Percentiles rank a stretch among this genome's conserved stretches.
phyloP scores from a whole-genome alignment of 2,888 invertebrate species.

The Eumerus sabulonum region DNA sequence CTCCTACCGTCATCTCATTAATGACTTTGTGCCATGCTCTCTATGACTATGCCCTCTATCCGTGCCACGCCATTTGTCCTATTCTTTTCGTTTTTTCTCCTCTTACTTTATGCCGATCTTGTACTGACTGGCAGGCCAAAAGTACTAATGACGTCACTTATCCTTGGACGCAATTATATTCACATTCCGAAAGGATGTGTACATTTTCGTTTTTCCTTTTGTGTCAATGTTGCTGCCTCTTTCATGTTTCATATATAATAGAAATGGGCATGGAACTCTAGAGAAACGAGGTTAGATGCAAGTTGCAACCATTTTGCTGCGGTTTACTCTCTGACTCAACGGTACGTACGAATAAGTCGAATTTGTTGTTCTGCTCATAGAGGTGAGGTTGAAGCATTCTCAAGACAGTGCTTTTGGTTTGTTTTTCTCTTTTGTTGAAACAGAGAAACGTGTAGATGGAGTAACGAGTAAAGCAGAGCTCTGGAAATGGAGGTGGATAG shows the following conservation, averaged over 20 bases:
- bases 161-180: constrained; percentile 63
- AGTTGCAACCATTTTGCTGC: constrained; percentile 47
- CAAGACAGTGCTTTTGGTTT: constrained; percentile 51
- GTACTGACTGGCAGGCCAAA: too few relatives aligned
- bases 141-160: constrained; percentile 56
- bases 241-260: neutral
- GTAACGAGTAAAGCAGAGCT: constrained; percentile 21
- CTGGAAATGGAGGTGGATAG: too few relatives aligned
- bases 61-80: neutral
- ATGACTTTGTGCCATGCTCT: constrained; percentile 34
- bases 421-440: constrained; percentile 49
- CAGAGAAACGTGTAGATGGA: constrained; percentile 48
- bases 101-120: neutral
- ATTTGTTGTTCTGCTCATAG: constrained; percentile 58
- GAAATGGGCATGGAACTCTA: too few relatives aligned
- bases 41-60: neutral
- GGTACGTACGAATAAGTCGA: constrained; percentile 27
- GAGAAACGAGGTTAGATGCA: constrained; percentile 60
- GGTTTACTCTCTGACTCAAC: constrained; percentile 41
- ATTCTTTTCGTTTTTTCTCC: constrained; percentile 18
- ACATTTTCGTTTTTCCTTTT: constrained; percentile 37
- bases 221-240: constrained; percentile 10
- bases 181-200: constrained; percentile 52
- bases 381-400: constrained; percentile 36
- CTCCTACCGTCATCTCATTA: constrained; percentile 54